Evolutionary conservation across 2,888 invertebrate genomes (phyloP).

Genomic region (Uropetala carovei): DNA sequence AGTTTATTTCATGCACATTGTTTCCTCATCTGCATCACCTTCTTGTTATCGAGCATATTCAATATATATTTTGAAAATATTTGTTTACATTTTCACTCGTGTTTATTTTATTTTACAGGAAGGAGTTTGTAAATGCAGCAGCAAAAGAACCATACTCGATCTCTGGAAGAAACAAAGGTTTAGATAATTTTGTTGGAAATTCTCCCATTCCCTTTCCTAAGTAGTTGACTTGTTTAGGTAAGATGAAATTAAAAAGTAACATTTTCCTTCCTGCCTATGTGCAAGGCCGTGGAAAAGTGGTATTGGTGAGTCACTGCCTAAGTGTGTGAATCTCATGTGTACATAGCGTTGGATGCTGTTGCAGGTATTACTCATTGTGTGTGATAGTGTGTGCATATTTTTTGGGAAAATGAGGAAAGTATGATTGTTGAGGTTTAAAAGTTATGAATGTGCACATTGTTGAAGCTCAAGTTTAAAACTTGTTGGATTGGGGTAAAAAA

Average conservation of each 20-base stretch:
- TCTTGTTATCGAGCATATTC: no score
- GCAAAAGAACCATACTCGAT: conserved; percentile 16
- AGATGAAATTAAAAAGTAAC: not conserved
- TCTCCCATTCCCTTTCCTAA: conserved; percentile 3
- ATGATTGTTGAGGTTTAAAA: conserved; percentile 43
- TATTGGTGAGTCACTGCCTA: conserved; percentile 62
- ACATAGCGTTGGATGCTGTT: conserved; percentile 43
- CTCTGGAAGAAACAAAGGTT: conserved; percentile 26
- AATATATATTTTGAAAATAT: no score
- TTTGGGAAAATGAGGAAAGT: conserved; percentile 28
- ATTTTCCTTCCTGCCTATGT: conserved; percentile 40
- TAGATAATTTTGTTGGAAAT: not conserved
- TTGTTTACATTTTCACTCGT: not conserved
- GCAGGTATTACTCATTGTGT: conserved; percentile 58
- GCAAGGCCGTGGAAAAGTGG: conserved; percentile 51
- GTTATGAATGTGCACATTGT: conserved; percentile 58
- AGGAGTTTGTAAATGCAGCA: conserved; percentile 20
- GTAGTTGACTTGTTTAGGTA: conserved; percentile 19
- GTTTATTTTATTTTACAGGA: not conserved
- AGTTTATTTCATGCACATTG: no score
- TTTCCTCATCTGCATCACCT: no score
- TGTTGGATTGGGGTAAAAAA: conserved; percentile 42
- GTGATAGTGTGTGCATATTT: conserved; percentile 53
- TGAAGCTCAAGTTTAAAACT: conserved; percentile 60
- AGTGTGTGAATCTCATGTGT: conserved; percentile 42